These are phyloP conservation scores for Agrypnus murinus DNA, from an alignment of 2,888 invertebrate species.

Conservation along the genomic window DNA sequence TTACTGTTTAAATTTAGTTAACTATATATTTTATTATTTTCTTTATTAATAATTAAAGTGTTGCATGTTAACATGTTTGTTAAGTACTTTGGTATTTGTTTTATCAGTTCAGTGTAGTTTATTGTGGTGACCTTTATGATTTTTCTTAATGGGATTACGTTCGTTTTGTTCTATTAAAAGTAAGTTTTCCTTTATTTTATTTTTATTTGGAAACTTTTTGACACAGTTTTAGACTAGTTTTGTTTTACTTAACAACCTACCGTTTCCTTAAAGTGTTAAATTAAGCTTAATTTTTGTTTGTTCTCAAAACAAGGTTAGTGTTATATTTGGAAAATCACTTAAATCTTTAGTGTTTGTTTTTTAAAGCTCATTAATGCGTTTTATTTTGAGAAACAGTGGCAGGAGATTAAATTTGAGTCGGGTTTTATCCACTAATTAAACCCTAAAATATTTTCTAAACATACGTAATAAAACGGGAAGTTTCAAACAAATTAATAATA, in stretches of 20 bases:
- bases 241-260: neutral
- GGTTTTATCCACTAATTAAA: neutral
- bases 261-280: no score
- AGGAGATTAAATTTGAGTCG: neutral
- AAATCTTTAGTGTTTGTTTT: conserved; percentile 17
- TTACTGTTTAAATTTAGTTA: conserved; percentile 20
- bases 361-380: neutral
- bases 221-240: neutral
- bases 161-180: conserved; percentile 28
- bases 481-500: no score
- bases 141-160: conserved; percentile 37
- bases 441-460: no score
- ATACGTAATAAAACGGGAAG: no score
- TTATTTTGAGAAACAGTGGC: conserved; percentile 4
- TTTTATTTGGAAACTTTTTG: neutral
- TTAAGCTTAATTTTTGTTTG: neutral
- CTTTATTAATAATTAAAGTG: conserved; percentile 4
- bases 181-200: conserved; percentile 29
- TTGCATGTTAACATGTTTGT: conserved; percentile 15
- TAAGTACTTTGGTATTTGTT: conserved; percentile 19
- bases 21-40: neutral
- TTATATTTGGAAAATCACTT: conserved; percentile 1
- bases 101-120: conserved; percentile 31
- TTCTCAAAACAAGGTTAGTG: neutral
- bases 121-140: conserved; percentile 35